Percentiles rank a stretch among this genome's conserved stretches.
Evolutionary conservation across 1,140 invertebrate genomes (phyloP).

Genomic region (Triops longicaudatus): DNA sequence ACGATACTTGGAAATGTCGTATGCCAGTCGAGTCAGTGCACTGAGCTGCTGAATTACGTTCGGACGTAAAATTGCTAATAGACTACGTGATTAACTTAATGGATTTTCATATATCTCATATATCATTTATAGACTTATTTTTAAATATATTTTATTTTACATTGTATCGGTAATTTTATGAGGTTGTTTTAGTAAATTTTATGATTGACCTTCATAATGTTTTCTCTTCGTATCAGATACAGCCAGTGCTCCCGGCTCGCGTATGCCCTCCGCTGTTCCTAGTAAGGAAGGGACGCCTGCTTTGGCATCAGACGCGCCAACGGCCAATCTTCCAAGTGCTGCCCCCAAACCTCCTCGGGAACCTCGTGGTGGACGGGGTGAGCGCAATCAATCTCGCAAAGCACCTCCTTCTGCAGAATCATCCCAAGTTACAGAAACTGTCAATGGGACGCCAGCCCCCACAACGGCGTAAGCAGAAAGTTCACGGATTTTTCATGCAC

Average conservation of each 20-base stretch:
- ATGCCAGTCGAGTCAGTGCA: too few relatives aligned
- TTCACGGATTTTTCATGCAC: background rate
- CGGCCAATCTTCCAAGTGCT: background rate
- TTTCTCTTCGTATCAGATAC: background rate
- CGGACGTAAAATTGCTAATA: too few relatives aligned
- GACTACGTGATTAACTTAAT: too few relatives aligned
- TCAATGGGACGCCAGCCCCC: conserved; percentile 19
- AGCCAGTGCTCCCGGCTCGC: conserved; percentile 20
- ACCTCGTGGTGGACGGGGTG: background rate
- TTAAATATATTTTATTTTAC: too few relatives aligned
- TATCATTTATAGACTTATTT: too few relatives aligned
- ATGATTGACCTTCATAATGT: too few relatives aligned
- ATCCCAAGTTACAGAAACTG: conserved; percentile 1
- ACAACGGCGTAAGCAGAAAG: background rate
- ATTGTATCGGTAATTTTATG: too few relatives aligned
- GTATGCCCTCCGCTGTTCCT: conserved; percentile 19
- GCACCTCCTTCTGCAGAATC: background rate
- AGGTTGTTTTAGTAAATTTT: too few relatives aligned
- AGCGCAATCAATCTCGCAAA: conserved; percentile 17
- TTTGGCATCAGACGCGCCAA: background rate
- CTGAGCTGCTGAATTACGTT: too few relatives aligned
- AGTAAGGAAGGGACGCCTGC: conserved; percentile 22
- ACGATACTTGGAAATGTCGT: too few relatives aligned
- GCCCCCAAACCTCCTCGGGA: background rate
- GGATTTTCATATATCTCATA: too few relatives aligned